phyloP scores from a whole-genome alignment of 23 tunicate genomes.

The Trididemnum clinides region DNA sequence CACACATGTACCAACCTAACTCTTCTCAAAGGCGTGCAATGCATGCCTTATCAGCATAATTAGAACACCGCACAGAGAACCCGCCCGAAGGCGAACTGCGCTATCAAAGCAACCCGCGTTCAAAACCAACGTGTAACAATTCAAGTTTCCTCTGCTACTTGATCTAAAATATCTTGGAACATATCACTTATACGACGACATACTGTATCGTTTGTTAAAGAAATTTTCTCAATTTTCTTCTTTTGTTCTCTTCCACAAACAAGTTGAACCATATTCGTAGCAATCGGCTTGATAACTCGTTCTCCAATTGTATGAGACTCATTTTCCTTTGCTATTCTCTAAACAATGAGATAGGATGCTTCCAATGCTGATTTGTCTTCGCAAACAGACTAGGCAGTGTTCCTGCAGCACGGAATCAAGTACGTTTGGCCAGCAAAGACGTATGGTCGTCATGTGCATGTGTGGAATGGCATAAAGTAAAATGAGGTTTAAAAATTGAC shows the following conservation, averaged over 20 bases:
- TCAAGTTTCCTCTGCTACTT: slow-evolving; percentile 32
- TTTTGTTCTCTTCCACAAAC: slow-evolving; percentile 23
- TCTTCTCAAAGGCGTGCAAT: too few relatives aligned
- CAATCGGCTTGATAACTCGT: slow-evolving; percentile 1
- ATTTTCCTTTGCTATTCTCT: slow-evolving; percentile 27
- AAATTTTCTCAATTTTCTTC: slow-evolving; percentile 28
- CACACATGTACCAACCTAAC: too few relatives aligned
- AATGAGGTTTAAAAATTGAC: slow-evolving; percentile 36
- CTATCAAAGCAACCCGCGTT: too few relatives aligned
- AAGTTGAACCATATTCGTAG: slow-evolving; percentile 34
- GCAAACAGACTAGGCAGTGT: too few relatives aligned
- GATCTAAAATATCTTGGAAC: slow-evolving; percentile 31
- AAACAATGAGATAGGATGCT: slow-evolving; percentile 17
- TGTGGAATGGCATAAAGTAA: slow-evolving; percentile 37
- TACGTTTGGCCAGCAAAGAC: slow-evolving; percentile 34
- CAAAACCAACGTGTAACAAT: too few relatives aligned
- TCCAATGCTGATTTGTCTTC: slow-evolving; percentile 32
- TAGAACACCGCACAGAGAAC: too few relatives aligned
- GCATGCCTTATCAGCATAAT: too few relatives aligned
- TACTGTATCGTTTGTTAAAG: slow-evolving; percentile 36
- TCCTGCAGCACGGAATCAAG: slow-evolving; percentile 45
- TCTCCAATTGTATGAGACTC: slow-evolving; percentile 25
- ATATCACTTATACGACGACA: slow-evolving; percentile 31
- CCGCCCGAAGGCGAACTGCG: too few relatives aligned
- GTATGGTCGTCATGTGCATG: slow-evolving; percentile 28